phyloP scores from a whole-genome alignment of 2,797 vertebrate species.

The Periophthalmus magnuspinnatus region DNA sequence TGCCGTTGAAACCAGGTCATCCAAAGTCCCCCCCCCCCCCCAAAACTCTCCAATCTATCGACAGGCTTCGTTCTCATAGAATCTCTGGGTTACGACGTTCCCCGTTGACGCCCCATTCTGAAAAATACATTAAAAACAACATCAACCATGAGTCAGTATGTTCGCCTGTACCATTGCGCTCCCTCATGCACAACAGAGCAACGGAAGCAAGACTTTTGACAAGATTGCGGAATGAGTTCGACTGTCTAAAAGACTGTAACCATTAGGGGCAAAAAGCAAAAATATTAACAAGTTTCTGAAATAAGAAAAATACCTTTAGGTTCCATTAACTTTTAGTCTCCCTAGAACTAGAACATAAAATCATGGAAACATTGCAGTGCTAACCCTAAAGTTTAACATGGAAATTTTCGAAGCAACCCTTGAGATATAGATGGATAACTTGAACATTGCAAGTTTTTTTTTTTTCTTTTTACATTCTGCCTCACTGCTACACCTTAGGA shows the following conservation, averaged over 20 bases:
- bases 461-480: constrained; percentile 42
- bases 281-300: constrained; percentile 14
- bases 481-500: constrained; percentile 71
- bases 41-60: neutral
- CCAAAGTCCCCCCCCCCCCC: neutral
- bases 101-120: neutral
- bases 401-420: constrained; percentile 60
- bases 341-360: constrained; percentile 11
- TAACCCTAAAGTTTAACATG: constrained; percentile 56
- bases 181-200: neutral
- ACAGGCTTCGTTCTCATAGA: neutral
- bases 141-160: neutral
- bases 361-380: constrained; percentile 36
- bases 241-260: neutral
- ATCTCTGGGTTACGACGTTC: neutral
- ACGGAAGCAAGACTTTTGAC: neutral
- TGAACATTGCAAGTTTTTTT: constrained; percentile 52
- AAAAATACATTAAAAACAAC: constrained; percentile 9
- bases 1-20: constrained; percentile 2
- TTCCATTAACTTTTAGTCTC: constrained; percentile 37
- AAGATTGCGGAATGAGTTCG: neutral
- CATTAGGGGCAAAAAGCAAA: neutral
- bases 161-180: neutral
- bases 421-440: constrained; percentile 52
- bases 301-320: constrained; percentile 19